Conservation (phyloP, 2,797 vertebrate genomes). For the Leptoclinus maculatus region DNA sequence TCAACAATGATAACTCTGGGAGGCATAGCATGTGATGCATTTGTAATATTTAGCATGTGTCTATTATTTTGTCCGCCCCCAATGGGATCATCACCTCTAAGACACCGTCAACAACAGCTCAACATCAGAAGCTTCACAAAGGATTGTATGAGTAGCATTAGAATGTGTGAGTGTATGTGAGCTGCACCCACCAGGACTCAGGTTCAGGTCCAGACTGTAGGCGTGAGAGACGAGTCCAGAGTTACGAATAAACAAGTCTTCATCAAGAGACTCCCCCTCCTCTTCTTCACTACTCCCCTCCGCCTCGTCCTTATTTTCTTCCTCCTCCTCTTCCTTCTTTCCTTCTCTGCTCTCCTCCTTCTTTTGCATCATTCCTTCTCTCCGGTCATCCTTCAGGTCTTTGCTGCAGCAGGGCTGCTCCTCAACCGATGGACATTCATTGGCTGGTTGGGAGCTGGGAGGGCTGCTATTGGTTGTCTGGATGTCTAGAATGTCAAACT, state of each 20-base stretch:
- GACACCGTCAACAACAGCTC: not conserved
- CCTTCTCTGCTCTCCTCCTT: not conserved
- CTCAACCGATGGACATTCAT: constrained; percentile 43
- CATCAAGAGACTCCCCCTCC: constrained; percentile 38
- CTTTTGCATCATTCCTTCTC: not conserved
- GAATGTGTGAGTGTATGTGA: not conserved
- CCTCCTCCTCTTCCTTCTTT: not conserved
- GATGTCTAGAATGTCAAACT: constrained; percentile 66
- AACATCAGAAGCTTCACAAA: not conserved
- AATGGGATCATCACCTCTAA: not conserved
- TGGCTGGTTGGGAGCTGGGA: not conserved
- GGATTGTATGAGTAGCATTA: not conserved
- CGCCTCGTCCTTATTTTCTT: not conserved
- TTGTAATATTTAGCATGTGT: not conserved
- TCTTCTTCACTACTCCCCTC: constrained; percentile 20
- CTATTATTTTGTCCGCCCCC: not conserved
- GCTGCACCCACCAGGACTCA: constrained; percentile 86
- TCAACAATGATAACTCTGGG: not conserved
- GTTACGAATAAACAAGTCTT: constrained; percentile 86
- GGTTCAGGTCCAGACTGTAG: constrained; percentile 88
- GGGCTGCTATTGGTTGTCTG: constrained; percentile 13
- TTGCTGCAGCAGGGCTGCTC: constrained; percentile 92
- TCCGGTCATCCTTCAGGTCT: constrained; percentile 67
- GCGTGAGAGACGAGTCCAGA: constrained; percentile 91
- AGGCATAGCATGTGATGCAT: too few species aligned